Evolutionary conservation across 2,888 invertebrate species (phyloP), one percentile per base, ranked within the genome.

Genomic region (Augochlorella aurata): DNA sequence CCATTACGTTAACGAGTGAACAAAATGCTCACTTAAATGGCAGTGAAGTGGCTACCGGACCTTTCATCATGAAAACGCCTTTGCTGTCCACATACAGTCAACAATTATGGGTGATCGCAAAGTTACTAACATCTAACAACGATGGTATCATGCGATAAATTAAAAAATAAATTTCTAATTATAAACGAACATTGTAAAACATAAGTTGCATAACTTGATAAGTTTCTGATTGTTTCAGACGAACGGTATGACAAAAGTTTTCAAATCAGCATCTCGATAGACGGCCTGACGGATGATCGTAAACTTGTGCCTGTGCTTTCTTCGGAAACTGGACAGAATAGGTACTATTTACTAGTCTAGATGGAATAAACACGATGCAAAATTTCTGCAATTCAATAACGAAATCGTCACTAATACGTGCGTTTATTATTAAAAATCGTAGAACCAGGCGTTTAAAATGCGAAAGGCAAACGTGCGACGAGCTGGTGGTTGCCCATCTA

Each of bases 51-150:
- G 96, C 96, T 74, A 95, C 95, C 14, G 97, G 98, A 0, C 98
- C 98, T 4, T 99, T 97, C 93, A 95, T 96, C 77, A 95, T 99
- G 95, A 96, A 96, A 91, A 97, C 97, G 68, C 98, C 98, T 0
- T 94, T 96, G 29, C 95, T 99, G 93, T 97, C 98, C 50, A 97
- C 98, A 0, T 98, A 98, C 89, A 97, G 97, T 76, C 98, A 99
- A 93, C 98, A 99, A 92, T 94, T 99, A 79, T 99, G 99, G 99
- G 95, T 99, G 0, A 96, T 98, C 84, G 97, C 97, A 0, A 97
- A 97, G 92, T 95, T 98, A 90, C 94, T 96, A 52, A 98, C 98
- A 7, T 96, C 96, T 89, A 97, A 97, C 94, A 96, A 95, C 87
- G 98, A 98, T 91, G 97, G 98, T 97, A 94, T 67, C 21, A 49